phyloP scores from a whole-genome alignment of 2,888 invertebrate species.

The Phragmatobia fuliginosa region DNA sequence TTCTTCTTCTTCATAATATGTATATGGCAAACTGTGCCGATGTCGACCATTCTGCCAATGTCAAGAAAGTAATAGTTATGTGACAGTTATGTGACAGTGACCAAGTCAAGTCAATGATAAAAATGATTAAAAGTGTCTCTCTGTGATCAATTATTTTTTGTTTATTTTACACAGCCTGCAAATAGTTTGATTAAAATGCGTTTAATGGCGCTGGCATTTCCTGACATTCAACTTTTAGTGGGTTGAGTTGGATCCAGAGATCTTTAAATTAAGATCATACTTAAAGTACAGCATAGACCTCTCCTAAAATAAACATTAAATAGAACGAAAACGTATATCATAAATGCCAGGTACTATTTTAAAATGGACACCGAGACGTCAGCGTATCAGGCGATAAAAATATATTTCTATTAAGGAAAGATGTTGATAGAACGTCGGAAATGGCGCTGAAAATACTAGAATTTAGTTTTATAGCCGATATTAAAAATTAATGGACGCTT shows the following conservation, averaged over 20 bases:
- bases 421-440: constrained; percentile 33
- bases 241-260: not conserved
- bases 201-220: too few relatives aligned
- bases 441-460: constrained; percentile 33
- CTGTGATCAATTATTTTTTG: too few relatives aligned
- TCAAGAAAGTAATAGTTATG: too few relatives aligned
- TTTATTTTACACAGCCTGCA: too few relatives aligned
- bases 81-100: too few relatives aligned
- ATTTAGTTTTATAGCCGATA: constrained; percentile 36
- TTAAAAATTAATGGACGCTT: constrained; percentile 27
- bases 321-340: not conserved
- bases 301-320: not conserved
- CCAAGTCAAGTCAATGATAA: too few relatives aligned
- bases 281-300: not conserved
- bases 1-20: too few relatives aligned
- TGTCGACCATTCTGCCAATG: too few relatives aligned
- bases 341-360: not conserved
- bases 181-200: too few relatives aligned
- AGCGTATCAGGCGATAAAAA: constrained; percentile 21
- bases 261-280: not conserved
- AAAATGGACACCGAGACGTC: not conserved
- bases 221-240: not conserved
- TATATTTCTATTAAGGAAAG: constrained; percentile 29
- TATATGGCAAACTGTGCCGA: too few relatives aligned
- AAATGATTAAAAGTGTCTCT: too few relatives aligned